phyloP scores from a whole-genome alignment of 2,113 vertebrate genomes.

The Octodon degus region DNA sequence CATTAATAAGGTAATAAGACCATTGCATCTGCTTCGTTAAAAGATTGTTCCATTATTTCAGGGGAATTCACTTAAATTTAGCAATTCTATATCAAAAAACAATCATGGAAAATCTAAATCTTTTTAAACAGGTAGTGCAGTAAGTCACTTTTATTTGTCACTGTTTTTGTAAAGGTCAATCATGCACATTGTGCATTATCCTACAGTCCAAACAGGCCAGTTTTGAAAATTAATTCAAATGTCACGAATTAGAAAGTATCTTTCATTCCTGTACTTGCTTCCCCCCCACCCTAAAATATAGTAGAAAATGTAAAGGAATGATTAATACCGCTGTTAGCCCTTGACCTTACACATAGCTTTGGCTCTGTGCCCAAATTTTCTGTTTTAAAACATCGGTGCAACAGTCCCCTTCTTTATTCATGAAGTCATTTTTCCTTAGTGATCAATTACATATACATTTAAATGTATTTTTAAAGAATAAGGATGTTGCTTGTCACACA shows the following conservation, averaged over 20 bases:
- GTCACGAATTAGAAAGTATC: conserved; percentile 50
- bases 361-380: conserved; percentile 70
- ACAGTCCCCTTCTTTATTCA: conserved; percentile 73
- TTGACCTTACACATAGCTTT: conserved; percentile 67
- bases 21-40: background rate
- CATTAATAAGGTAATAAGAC: background rate
- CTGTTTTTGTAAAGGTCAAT: conserved; percentile 39
- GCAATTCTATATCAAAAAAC: background rate
- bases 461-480: conserved; percentile 74
- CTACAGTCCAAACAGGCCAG: background rate
- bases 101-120: conserved; percentile 26
- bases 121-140: conserved; percentile 21
- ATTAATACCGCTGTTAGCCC: conserved; percentile 61
- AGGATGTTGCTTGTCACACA: conserved; percentile 71
- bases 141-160: conserved; percentile 41
- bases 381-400: conserved; percentile 67
- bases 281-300: conserved; percentile 60
- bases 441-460: conserved; percentile 62
- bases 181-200: background rate
- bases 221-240: conserved; percentile 71
- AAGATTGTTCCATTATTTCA: background rate
- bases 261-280: conserved; percentile 49
- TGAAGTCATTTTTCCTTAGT: conserved; percentile 70
- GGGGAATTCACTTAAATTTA: background rate
- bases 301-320: conserved; percentile 67